Base-by-base conservation (phyloP, 2,113 vertebrate genomes). In the Brachirus orientalis region DNA sequence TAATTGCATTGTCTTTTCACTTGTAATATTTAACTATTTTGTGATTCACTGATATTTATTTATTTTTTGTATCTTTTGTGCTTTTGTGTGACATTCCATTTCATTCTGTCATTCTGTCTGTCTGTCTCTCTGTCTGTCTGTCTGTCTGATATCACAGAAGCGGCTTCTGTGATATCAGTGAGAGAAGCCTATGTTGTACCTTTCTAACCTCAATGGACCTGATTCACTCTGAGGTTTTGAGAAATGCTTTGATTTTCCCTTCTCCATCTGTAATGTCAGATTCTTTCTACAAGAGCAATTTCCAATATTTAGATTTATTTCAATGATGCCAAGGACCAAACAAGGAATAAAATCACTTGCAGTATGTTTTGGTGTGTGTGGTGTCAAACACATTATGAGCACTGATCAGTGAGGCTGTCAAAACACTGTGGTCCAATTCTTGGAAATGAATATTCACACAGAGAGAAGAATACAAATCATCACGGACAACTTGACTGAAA, bases 371-470 rank as follows among this genome's bases (percentile, higher is more conserved):
- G 14, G 47, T 54, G 22, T 33, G 0, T 1, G 33, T n/a, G n/a
- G 33, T 36, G 36, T 28, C n/a, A 76, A 36, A 43, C 16, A 35
- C 40, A 18, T 9, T 14, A 9, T 12, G 11, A 14, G 6, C 37
- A 9, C 13, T 59, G 19, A 38, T 59, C 22, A 61, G 36, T 4
- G 10, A 72, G 45, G 18, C 56, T 59, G 36, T 1, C 10, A 45
- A 10, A 11, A 50, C n/a, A 50, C 9, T 51, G 0, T 8, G 52
- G 47, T 22, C 17, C 18, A 7, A 13, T 66, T 58, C 3, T 16
- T 43, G 20, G 69, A 56, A 48, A n/a, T 60, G n/a, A 50, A 57
- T n/a, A 47, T 46, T 44, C 57, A 65, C 28, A 41, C 10, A 54
- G 28, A 54, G 10, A 40, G 19, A 79, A 68, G 54, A 19, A 4